Base-by-base conservation (phyloP, 1,140 invertebrate species). In the Ceratina japonica region DNA sequence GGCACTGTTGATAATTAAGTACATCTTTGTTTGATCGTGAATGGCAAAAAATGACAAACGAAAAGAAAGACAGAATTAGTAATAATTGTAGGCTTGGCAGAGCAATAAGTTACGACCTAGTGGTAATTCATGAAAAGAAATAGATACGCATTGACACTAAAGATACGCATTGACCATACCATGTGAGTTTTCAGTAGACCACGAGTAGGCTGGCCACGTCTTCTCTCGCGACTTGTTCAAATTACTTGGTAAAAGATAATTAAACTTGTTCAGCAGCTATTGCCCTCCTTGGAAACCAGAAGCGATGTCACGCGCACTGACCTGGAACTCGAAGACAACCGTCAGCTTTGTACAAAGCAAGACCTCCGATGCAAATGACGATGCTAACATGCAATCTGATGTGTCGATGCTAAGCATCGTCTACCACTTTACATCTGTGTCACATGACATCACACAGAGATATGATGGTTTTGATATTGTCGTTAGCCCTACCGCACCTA, bases 201-300 rank as follows among this genome's bases (percentile, higher is more conserved):
- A 91, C 91, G 89, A 90, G 87, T 91, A 92, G 89, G 90, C 91
- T 69, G 89, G 90, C 90, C 88, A 90, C 87, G 88, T 91, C 90
- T 91, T 88, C 88, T 92, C 86, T 85, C 83, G 87, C 85, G 62
- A 81, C 71, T 83, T 81, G 65, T 89, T 86, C 69, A 78, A 84
- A 91, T 86, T 86, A 90, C 44, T 90, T 92, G 87, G 88, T 92
- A 92, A 92, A 92, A 87, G 81, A 88, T 89, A 88, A 91, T 92
- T 92, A 90, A 92, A 92, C 90, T 93, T 92, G 92, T 92, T 87
- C 90, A 92, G 91, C 91, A 92, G 92, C 89, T 90, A 88, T 89
- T 90, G 86, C 84, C 86, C 86, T 94, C 93, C 70, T 92, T 92
- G 85, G 93, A 93, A 83, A 91, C 91, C 76, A 87, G 90, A 73